Percentiles rank a stretch among this genome's conserved stretches.
Conservation (phyloP, 2,797 vertebrate species). For the Callimico goeldii region DNA sequence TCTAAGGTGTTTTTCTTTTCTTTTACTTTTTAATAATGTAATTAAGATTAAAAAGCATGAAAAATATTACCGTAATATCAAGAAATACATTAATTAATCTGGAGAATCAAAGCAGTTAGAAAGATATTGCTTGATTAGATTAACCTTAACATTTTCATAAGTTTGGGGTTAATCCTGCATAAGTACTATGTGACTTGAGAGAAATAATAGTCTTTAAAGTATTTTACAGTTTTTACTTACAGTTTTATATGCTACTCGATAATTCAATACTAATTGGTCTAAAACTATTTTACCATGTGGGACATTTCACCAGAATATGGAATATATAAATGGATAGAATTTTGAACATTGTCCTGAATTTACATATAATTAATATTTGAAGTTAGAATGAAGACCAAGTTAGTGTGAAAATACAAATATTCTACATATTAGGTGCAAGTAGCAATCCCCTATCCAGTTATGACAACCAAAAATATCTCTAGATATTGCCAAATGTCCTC, state of each 20-base stretch:
- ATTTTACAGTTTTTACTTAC: conserved; percentile 50
- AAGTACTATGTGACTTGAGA: conserved; percentile 3
- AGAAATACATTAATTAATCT: conserved; percentile 51
- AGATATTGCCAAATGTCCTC: background rate
- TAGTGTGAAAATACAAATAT: background rate
- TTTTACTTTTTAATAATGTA: conserved; percentile 45
- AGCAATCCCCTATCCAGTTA: background rate
- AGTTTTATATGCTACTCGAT: conserved; percentile 6
- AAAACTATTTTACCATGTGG: background rate
- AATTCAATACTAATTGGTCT: conserved; percentile 25
- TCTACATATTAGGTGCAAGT: background rate
- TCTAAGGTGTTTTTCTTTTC: conserved; percentile 29
- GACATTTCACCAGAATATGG: background rate
- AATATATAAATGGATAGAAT: background rate
- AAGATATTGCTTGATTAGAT: conserved; percentile 51
- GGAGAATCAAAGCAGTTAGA: conserved; percentile 46
- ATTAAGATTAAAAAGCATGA: conserved; percentile 48
- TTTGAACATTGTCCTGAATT: background rate
- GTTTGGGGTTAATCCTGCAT: conserved; percentile 33
- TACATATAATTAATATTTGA: conserved; percentile 26
- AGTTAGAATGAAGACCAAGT: background rate
- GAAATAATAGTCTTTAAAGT: conserved; percentile 46
- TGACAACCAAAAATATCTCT: background rate
- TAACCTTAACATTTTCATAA: conserved; percentile 32
- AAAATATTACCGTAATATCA: conserved; percentile 41